Base-by-base conservation (phyloP, 2,113 vertebrate genomes). In the Willisornis vidua region DNA sequence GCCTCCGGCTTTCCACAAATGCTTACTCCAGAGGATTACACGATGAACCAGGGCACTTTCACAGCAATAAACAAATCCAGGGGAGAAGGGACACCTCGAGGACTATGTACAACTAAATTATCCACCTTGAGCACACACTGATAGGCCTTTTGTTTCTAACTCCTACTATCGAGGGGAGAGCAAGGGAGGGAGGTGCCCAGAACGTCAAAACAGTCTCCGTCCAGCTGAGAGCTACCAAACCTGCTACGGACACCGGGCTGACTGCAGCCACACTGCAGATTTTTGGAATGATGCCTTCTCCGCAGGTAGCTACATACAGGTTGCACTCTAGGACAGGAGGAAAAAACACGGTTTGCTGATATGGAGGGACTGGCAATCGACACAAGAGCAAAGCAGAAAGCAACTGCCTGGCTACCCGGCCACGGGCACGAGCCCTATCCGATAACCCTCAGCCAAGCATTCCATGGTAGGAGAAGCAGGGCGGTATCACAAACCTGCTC, bases 1-100 rank as follows among this genome's bases (percentile, higher is more conserved):
- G 81, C 14, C 24, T 4, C 0, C 0, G 29, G 33, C 39, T 77
- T 59, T 29, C 78, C 2, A 5, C 2, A 2, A 1, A 3, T 5
- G 8, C 67, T 70, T 49, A 26, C 10, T 26, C 16, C 54, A 33
- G 28, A n/a, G 48, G 23, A 72, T 3, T 16, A 49, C 22, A 59
- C 0, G 2, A 43, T 0, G 3, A 17, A 88, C 35, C 26, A 61
- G 35, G 39, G 29, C 31, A 33, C 19, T 77, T 62, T 28, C 46
- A 70, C 29, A 28, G 3, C 4, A 70, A 73, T 19, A 74, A 19
- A 49, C 25, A 89, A 71, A 71, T 26, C 3, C 6, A 29, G 37
- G 23, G 54, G 3, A 43, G 11, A 18, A 6, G 3, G 13, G 7
- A 23, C 31, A 70, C 20, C 43, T 81, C 7, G 1, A 14, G 16